Percentiles rank a stretch among this genome's conserved stretches.
phyloP scores from a whole-genome alignment of 2,797 vertebrate species.

The Pipistrellus kuhlii region DNA sequence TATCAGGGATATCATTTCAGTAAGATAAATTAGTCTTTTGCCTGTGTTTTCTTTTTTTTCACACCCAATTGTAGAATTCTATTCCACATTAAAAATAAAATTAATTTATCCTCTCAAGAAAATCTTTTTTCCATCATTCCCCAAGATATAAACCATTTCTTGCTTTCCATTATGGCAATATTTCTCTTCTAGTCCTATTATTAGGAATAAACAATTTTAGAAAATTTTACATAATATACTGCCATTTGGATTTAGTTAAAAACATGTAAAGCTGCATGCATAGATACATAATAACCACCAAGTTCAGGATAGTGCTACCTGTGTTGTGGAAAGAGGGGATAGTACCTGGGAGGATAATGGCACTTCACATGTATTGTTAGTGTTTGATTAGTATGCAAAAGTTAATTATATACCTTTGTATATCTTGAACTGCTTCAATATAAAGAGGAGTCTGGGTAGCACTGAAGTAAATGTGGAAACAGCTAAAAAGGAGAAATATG shows the following conservation, averaged over 20 bases:
- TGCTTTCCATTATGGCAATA: background rate
- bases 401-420: background rate
- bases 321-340: background rate
- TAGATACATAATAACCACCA: background rate
- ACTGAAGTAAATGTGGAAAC: background rate
- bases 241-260: background rate
- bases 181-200: background rate
- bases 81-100: background rate
- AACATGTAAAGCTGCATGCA: background rate
- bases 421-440: background rate
- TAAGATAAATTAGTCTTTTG: background rate
- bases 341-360: background rate
- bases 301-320: background rate
- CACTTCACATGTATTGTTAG: background rate
- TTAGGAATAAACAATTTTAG: background rate
- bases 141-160: background rate
- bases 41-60: background rate
- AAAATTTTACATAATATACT: background rate
- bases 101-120: background rate
- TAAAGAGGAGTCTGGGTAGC: background rate
- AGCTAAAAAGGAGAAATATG: background rate
- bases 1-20: background rate
- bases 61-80: background rate
- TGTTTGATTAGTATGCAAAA: background rate
- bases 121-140: background rate